Conservation (phyloP, 2,888 invertebrate genomes). For the Monopis laevigella region DNA sequence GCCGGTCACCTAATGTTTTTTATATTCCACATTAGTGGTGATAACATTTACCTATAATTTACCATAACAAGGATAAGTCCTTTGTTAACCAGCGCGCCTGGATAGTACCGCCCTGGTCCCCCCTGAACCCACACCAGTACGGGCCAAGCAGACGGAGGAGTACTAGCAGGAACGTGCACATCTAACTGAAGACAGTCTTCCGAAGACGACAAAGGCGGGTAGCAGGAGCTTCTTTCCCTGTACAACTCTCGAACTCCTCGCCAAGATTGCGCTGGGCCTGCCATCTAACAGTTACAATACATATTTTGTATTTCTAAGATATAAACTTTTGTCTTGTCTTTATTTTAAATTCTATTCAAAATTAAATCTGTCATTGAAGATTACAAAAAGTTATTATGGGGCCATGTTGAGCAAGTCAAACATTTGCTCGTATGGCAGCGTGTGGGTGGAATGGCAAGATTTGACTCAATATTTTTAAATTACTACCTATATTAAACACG, state of each 20-base stretch:
- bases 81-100: conserved; percentile 35
- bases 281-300: too few species aligned
- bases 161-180: conserved; percentile 65
- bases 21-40: not conserved
- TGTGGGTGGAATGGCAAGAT: too few species aligned
- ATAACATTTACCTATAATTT: conserved; percentile 40
- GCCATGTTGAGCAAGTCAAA: too few species aligned
- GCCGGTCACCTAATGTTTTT: not conserved
- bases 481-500: too few species aligned
- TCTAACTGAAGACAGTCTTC: conserved; percentile 75
- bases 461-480: too few species aligned
- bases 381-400: too few species aligned
- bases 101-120: conserved; percentile 32
- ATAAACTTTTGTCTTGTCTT: too few species aligned
- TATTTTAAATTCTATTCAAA: too few species aligned
- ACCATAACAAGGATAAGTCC: conserved; percentile 42
- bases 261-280: conserved; percentile 46
- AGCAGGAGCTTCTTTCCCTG: conserved; percentile 23
- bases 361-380: too few species aligned
- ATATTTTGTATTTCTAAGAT: too few species aligned
- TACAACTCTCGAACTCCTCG: conserved; percentile 31
- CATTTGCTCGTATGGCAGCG: too few species aligned
- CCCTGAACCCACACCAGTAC: conserved; percentile 49
- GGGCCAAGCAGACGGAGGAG: conserved; percentile 31
- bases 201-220: conserved; percentile 30